Base-by-base conservation (phyloP, 2,888 invertebrate species). In the Morpho achilles region DNA sequence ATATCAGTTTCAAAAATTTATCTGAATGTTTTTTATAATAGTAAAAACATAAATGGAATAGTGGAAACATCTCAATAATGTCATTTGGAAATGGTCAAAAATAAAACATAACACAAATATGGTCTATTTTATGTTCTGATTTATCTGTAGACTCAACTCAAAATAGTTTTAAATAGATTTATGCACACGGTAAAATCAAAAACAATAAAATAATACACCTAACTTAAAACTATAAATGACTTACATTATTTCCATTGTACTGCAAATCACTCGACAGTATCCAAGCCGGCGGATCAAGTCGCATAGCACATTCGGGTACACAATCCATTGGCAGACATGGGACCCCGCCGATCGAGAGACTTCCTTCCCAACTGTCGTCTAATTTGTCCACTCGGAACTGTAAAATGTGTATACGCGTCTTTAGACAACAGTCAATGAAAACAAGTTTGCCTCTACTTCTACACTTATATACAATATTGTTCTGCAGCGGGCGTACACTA, bases 191-290 rank as follows among this genome's bases (percentile, higher is more conserved):
- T 16, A 16, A 16, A 32, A 32, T 32, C 32, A 32, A 32, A 3
- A 32, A 32, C 32, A 32, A 32, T 32, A 32, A 32, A 23, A 2
- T 23, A 23, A 32, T 5, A 3, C 5, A 32, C 1, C 32, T 60
- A 40, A 32, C 1, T 3, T 60, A 40, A 6, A 43, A 42, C 8
- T 10, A 39, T 53, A 40, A 32, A 53, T 40, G 56, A 76, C 87
- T 84, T 75, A 96, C 96, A 81, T 95, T 95, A 41, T 92, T 91
- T 2, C 98, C 97, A 78, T 96, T 96, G 60, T 95, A 96, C 55
- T 98, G 93, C 77, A 95, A 93, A 74, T 97, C 96, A 65, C 94
- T 94, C 52, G 96, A 94, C 53, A 98, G 92, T 22, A 97, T 90
- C 95, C 97, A 97, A 61, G 94, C 94, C 10, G 95, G 94, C 46